These are phyloP conservation scores for Aricia artaxerxes DNA, from an alignment of 2,888 invertebrate species.

Conservation along the genomic window DNA sequence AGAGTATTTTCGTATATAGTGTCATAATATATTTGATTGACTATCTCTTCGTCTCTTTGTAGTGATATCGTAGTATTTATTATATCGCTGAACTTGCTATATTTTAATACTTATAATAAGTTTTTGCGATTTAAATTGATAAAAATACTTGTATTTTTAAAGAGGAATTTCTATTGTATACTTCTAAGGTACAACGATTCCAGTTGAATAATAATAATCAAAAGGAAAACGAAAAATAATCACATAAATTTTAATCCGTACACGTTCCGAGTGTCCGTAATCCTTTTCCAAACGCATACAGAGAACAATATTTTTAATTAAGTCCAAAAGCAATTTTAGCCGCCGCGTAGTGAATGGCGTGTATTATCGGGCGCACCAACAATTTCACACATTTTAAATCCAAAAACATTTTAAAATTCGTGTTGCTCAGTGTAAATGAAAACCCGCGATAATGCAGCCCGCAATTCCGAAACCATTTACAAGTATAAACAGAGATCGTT, in stretches of 20 bases:
- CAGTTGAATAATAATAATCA: not conserved
- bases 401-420: conserved; percentile 42
- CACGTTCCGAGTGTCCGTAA: not conserved
- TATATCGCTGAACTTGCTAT: too few relatives aligned
- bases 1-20: too few relatives aligned
- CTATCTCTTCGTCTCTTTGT: too few relatives aligned
- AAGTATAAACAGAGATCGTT: conserved; percentile 21
- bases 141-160: too few relatives aligned
- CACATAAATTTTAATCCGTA: not conserved
- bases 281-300: conserved; percentile 1
- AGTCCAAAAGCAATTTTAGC: conserved; percentile 31
- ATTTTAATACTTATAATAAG: too few relatives aligned
- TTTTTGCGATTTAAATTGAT: too few relatives aligned
- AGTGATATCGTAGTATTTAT: too few relatives aligned
- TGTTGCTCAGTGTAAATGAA: conserved; percentile 40
- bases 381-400: conserved; percentile 41
- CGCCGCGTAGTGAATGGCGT: conserved; percentile 27
- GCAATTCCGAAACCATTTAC: conserved; percentile 37
- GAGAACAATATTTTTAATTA: conserved; percentile 32
- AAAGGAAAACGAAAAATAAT: not conserved
- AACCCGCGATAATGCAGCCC: conserved; percentile 38
- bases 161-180: too few relatives aligned
- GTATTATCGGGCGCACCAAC: conserved; percentile 36
- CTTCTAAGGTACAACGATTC: too few relatives aligned
- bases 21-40: too few relatives aligned